These are phyloP conservation scores for Chlamydotis undulata DNA, from an alignment of 2,113 vertebrate genomes.

Conservation along the genomic window DNA sequence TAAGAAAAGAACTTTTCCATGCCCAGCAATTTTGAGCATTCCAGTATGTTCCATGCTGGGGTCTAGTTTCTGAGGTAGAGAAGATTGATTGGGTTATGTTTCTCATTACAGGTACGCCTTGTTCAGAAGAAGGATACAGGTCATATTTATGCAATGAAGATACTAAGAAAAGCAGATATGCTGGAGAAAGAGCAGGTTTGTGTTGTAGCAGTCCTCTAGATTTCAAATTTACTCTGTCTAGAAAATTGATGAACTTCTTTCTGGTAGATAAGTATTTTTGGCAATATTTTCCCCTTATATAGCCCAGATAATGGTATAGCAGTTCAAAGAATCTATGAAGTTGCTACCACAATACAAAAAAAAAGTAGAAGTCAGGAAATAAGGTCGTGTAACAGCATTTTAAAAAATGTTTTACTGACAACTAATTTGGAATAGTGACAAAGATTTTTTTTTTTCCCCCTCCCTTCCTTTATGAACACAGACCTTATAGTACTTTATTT, in stretches of 20 bases:
- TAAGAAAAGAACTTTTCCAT: background rate
- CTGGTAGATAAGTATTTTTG: background rate
- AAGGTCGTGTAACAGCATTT: background rate
- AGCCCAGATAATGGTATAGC: background rate
- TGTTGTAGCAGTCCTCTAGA: background rate
- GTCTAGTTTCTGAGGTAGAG: background rate
- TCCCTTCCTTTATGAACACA: background rate
- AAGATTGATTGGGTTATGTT: background rate
- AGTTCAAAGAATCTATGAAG: background rate
- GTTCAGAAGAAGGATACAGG: slow-evolving; percentile 99
- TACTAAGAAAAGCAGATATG: slow-evolving; percentile 97
- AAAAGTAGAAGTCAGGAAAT: background rate
- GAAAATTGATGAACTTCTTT: background rate
- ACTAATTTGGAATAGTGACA: background rate
- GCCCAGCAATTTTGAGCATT: background rate
- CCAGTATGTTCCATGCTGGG: background rate
- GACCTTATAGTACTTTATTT: background rate
- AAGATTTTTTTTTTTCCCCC: background rate
- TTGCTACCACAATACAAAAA: background rate
- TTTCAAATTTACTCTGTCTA: background rate
- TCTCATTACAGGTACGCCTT: slow-evolving; percentile 85
- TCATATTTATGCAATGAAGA: slow-evolving; percentile 99
- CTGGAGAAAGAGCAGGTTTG: slow-evolving; percentile 96
- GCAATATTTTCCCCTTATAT: background rate
- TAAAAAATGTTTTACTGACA: background rate